Evolutionary conservation across 2,797 vertebrate species (phyloP).

Genomic region (Spondyliosoma cantharus): DNA sequence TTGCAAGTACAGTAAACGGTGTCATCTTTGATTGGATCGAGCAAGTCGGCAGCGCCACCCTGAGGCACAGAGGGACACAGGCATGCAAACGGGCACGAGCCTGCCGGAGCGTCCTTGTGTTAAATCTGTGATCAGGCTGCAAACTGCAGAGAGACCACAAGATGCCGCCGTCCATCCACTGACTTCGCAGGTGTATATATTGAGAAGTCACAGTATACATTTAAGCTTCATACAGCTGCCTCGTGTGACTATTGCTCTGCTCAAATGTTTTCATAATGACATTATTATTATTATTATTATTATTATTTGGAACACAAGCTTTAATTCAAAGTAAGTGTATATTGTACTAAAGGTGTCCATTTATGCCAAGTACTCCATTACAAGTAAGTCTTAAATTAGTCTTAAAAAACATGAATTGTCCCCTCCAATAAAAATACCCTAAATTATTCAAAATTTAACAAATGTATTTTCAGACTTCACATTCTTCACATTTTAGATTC

Average conservation of each 20-base stretch:
- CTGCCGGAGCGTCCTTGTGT: not conserved
- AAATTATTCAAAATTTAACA: no score
- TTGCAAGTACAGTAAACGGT: no score
- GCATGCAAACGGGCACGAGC: not conserved
- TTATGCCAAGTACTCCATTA: not conserved
- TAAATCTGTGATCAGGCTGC: not conserved
- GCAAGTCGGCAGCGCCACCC: constrained; percentile 24
- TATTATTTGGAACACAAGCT: not conserved
- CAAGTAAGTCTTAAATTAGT: no score
- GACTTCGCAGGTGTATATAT: rapidly evolving
- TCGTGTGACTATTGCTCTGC: not conserved
- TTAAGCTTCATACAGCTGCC: not conserved
- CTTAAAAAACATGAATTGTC: no score
- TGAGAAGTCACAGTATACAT: not conserved
- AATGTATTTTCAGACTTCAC: no score
- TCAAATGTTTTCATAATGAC: not conserved
- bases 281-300: not conserved
- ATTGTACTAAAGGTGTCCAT: not conserved
- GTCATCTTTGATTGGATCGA: not conserved
- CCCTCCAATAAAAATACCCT: no score
- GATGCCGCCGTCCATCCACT: constrained; percentile 23
- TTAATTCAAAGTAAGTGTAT: not conserved
- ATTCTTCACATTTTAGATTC: no score
- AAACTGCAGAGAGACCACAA: not conserved
- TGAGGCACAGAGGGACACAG: constrained; percentile 14